Evolutionary conservation across 2,113 vertebrate genomes (phyloP), one percentile per base, ranked within the genome.

Genomic region (Diadophis punctatus): DNA sequence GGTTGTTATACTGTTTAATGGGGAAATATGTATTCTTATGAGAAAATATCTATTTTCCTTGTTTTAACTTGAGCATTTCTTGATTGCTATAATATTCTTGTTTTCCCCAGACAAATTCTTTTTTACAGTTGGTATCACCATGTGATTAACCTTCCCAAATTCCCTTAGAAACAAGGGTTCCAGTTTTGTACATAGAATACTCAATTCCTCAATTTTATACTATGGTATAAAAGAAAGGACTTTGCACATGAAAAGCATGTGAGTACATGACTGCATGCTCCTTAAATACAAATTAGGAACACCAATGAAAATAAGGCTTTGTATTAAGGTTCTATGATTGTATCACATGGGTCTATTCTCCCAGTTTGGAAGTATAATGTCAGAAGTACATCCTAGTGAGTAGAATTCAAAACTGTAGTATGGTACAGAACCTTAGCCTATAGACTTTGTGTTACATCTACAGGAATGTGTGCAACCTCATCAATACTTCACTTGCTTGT

Each of bases 91-190:
- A 20, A 18, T 34, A 90, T 48, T 84, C 49, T 23, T 30, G 3
- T 84, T 18, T 85, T 84, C 30, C 5, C 4, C 46, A 86, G 25
- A 7, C 74, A 80, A 80, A 80, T 58, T n/a, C 46, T 60, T 39
- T 51, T 43, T 4, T 90, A 8, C 5, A 18, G n/a, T 51, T 86
- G 23, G 56, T 9, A 9, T 49, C 25, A 34, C 18, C 27, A 25
- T 23, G 20, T 51, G 22, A 51, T 39, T 12, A 49, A 25, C 30
- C 30, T 86, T 90, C 48, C 80, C 9, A 55, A n/a, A 55, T 48
- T 92, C 27, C 49, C 60, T 80, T 80, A 87, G 84, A 51, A 90
- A 85, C 16, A 56, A 34, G 93, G 93, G 53, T 68, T 94, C 5
- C 1, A 86, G 94, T 94, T 90, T 0, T 0, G 8, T 23, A 48